Conservation (phyloP, 2,888 invertebrate species). For the Orthosia incerta region DNA sequence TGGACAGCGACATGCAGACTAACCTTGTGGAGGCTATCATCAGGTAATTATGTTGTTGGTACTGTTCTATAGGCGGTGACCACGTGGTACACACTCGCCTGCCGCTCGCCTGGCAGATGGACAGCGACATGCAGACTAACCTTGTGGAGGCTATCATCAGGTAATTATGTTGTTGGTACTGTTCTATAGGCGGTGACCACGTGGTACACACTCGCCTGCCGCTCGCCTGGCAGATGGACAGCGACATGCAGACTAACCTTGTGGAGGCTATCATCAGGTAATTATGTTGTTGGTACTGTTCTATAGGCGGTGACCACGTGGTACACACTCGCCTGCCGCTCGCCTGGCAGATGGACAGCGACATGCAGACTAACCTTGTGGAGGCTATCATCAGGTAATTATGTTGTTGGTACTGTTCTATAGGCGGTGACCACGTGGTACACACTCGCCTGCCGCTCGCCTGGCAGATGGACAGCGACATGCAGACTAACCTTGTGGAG, state of each 20-base stretch:
- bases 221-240: slow-evolving; percentile 97
- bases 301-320: slow-evolving; percentile 95
- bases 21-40: slow-evolving; percentile 98
- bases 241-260: slow-evolving; percentile 97
- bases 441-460: slow-evolving; percentile 96
- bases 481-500: slow-evolving; percentile 98
- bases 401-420: slow-evolving; percentile 66
- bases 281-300: no score
- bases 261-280: slow-evolving; percentile 97
- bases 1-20: slow-evolving; percentile 97
- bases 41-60: slow-evolving; percentile 72
- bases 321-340: slow-evolving; percentile 96
- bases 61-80: no score
- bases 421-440: slow-evolving; percentile 96
- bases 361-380: slow-evolving; percentile 98
- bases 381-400: slow-evolving; percentile 95
- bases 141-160: slow-evolving; percentile 98
- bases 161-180: slow-evolving; percentile 67
- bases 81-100: slow-evolving; percentile 97
- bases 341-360: slow-evolving; percentile 97
- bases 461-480: slow-evolving; percentile 97
- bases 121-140: slow-evolving; percentile 97
- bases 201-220: slow-evolving; percentile 97
- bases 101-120: slow-evolving; percentile 97
- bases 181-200: slow-evolving; percentile 94